Conservation (phyloP, 2,113 vertebrate genomes). For the Gallinago jamesoni region DNA sequence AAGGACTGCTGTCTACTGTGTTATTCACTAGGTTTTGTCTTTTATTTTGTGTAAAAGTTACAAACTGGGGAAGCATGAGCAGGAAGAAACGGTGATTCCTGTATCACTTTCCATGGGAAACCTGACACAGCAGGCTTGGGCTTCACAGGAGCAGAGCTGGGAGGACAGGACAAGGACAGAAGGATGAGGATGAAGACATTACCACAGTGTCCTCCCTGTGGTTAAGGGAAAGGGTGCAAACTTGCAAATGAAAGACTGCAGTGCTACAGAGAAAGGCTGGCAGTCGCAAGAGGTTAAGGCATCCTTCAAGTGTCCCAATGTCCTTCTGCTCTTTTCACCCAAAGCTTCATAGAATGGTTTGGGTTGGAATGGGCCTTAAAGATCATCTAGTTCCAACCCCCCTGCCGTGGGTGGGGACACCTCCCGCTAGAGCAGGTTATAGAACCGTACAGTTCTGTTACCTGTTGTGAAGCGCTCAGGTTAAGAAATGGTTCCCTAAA, state of each 20-base stretch:
- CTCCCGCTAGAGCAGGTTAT: too few relatives aligned
- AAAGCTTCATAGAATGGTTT: too few relatives aligned
- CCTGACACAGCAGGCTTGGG: not conserved
- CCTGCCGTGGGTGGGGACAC: too few relatives aligned
- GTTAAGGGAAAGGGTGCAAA: not conserved
- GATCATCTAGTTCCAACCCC: too few relatives aligned
- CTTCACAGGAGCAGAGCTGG: not conserved
- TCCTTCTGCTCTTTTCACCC: not conserved
- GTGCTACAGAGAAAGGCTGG: not conserved
- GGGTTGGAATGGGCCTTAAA: too few relatives aligned
- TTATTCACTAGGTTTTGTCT: not conserved
- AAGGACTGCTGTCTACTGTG: not conserved
- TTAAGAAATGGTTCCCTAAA: not conserved
- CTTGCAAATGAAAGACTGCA: not conserved
- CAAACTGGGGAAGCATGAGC: not conserved
- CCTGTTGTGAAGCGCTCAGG: not conserved
- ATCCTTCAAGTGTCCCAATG: fast-evolving
- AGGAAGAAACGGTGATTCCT: not conserved
- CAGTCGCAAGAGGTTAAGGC: not conserved
- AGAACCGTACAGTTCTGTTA: not conserved
- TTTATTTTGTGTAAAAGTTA: not conserved
- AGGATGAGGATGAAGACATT: not conserved
- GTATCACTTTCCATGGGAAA: not conserved
- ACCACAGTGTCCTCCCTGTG: not conserved
- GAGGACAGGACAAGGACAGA: not conserved